Evolutionary conservation across 2,888 invertebrate genomes (phyloP).

Genomic region (Gryllus longicercus): DNA sequence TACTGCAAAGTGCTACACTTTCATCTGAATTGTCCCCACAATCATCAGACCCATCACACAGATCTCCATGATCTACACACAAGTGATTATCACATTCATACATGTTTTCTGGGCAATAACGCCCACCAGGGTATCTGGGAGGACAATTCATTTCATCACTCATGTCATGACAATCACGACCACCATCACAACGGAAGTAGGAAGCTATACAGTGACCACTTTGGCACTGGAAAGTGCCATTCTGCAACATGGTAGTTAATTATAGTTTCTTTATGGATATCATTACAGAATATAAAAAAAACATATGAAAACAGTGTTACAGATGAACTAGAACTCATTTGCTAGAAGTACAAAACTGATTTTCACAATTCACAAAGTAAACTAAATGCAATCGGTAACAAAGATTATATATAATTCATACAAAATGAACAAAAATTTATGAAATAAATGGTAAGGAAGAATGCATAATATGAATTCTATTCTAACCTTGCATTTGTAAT

Average conservation of each 20-base stretch:
- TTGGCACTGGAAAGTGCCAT: slow-evolving; percentile 85
- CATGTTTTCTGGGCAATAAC: slow-evolving; percentile 83
- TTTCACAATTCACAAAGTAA: too few species aligned
- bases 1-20: slow-evolving; percentile 66
- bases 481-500: slow-evolving; percentile 71
- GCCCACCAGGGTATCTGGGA: slow-evolving; percentile 79
- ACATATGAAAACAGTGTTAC: too few species aligned
- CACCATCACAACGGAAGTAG: slow-evolving; percentile 85
- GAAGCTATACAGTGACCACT: slow-evolving; percentile 91
- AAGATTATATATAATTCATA: neutral
- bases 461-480: neutral
- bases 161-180: slow-evolving; percentile 82
- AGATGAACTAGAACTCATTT: too few species aligned
- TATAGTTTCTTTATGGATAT: too few species aligned
- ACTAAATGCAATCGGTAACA: too few species aligned
- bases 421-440: neutral
- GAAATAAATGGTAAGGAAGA: neutral
- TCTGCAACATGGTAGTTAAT: slow-evolving; percentile 44
- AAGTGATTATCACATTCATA: slow-evolving; percentile 90
- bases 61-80: slow-evolving; percentile 83
- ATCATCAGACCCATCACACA: slow-evolving; percentile 91
- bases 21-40: slow-evolving; percentile 92
- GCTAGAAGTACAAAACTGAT: too few species aligned
- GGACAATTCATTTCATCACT: slow-evolving; percentile 88
- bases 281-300: too few species aligned